Evolutionary conservation across 2,888 invertebrate species (phyloP), one percentile per base, ranked within the genome.

Genomic region (Drosophila lacicola): DNA sequence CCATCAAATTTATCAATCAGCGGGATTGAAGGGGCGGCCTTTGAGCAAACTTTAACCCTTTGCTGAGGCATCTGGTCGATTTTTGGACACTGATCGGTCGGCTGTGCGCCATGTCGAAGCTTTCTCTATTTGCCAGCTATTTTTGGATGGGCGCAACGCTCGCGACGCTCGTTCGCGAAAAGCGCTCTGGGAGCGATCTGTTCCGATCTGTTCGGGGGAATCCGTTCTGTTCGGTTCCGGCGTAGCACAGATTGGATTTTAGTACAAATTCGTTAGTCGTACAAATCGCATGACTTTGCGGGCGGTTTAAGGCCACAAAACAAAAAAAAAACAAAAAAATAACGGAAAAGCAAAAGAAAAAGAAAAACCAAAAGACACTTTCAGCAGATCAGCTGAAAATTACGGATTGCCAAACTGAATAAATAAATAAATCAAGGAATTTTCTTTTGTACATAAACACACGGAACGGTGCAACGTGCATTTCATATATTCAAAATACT

Each of bases 231-330:
- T 60, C 42, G 33, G 51, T 46, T 69, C 80, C 70, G 78, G 61
- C 75, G 75, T 81, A 76, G 79, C 49, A 78, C 73, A 84, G 71
- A 78, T 78, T 73, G 51, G 42, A 61, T 66, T 77, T 83, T 80
- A 83, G 83, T 83, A 88, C 80, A 83, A 86, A 75, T 80, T 73
- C 66, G 86, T 82, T 80, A 70, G 88, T 71, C 83, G 83, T 68
- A 69, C 75, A 88, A 88, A 82, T 80, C 86, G 82, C 83, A 69
- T 70, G 74, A 66, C 51, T 57, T 62, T 64, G 54, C 88, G 78
- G 63, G 44, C 66, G 79, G 45, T 73, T 39, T 39, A 39, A 39
- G 65, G 42, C 60, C 65, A 70, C 64, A 65, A 57, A 25, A 42
- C 29, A 63, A 49, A 60, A 60, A 37, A 47, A 66, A 57, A 72